phyloP scores from a whole-genome alignment of 2,888 invertebrate genomes.

The Argyra leucocephala region DNA sequence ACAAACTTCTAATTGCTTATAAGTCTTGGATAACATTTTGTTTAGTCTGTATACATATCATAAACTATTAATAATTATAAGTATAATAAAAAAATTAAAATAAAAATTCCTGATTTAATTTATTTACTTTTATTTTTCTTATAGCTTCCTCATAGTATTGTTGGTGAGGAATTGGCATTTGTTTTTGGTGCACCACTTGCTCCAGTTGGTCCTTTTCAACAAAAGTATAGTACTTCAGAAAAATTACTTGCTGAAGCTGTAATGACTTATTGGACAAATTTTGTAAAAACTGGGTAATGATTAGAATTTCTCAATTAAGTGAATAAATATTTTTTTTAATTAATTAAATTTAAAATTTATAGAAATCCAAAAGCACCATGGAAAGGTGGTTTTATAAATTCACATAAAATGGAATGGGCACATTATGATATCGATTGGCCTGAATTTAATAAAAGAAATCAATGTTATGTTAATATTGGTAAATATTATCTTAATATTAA shows the following conservation, averaged over 20 bases:
- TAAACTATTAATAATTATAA: no score
- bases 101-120: no score
- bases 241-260: constrained; percentile 72
- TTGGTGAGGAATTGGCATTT: constrained; percentile 81
- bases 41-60: no score
- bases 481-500: neutral
- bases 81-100: no score
- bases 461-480: constrained; percentile 66
- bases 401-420: constrained; percentile 57
- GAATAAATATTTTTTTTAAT: neutral
- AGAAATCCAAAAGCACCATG: constrained; percentile 72
- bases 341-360: constrained; percentile 25
- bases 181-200: constrained; percentile 77
- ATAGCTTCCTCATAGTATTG: constrained; percentile 63
- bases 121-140: constrained; percentile 22
- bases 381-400: constrained; percentile 53
- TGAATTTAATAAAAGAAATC: constrained; percentile 62
- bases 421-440: constrained; percentile 73
- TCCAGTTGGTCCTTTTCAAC: constrained; percentile 59
- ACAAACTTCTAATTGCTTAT: no score
- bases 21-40: no score
- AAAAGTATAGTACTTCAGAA: constrained; percentile 67
- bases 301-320: constrained; percentile 5
- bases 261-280: constrained; percentile 85
- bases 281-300: constrained; percentile 77